Base-by-base conservation (phyloP, 1,140 invertebrate species). In the Medauroidea extradentata region DNA sequence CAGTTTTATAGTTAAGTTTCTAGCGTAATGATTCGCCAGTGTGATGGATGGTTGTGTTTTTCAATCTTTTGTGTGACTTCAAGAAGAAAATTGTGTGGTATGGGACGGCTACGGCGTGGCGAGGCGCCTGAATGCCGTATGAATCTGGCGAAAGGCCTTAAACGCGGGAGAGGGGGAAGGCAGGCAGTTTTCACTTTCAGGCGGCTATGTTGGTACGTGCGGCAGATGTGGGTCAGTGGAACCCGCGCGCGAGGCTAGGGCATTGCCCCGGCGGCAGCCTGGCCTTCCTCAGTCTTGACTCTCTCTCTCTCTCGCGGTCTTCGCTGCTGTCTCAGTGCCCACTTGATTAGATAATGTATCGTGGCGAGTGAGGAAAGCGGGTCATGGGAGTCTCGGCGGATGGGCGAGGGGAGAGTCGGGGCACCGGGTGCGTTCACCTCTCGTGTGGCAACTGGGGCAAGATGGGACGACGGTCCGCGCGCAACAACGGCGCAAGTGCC, bases 241-340 rank as follows among this genome's bases (percentile, higher is more conserved):
- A 23, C 43, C 53, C 42, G 39, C 42, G 27, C 2, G 16, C 16
- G 59, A 60, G 59, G 53, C 53, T 60, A 60, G 59, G 44, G 34
- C 56, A 58, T 50, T 58, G 56, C 56, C 25, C 56, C 56, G 16
- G 18, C 18, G 53, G 18, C 18, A 21, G 29, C 29, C 29, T 34
- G 29, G 34, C 53, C 41, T 44, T 44, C 53, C 53, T 55, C 34
- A 9, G 34, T 24, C 50, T 24, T 34, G 29, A 7, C 29, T 34
- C 29, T 34, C 29, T 34, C 29, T 11, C 25, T 18, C 16, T 29
- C 29, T 51, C n/a, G 5, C 24, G 44, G 5, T n/a, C 18, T 4
- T 19, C 44, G 44, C 44, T 25, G 18, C 44, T 25, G 18, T 19
- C 24, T 21, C 18, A 46, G 18, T 13, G 44, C 24, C 44, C 44